phyloP scores from a whole-genome alignment of 2,113 vertebrate species.

The Dicaeum eximium region DNA sequence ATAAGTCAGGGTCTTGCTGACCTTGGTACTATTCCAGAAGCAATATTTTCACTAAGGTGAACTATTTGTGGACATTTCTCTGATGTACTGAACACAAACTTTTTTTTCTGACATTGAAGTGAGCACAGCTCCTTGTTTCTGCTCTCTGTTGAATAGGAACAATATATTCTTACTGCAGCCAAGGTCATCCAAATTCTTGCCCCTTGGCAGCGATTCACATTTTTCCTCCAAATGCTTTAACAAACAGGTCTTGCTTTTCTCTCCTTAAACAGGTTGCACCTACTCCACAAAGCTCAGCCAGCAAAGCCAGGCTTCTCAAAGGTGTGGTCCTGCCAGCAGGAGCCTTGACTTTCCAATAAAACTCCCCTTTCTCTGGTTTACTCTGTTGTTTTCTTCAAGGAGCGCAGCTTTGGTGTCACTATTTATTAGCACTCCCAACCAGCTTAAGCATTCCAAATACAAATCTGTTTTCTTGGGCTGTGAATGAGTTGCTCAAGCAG shows the following conservation, averaged over 20 bases:
- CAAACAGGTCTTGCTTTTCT: background rate
- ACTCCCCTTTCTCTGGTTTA: background rate
- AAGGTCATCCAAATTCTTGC: conserved; percentile 17
- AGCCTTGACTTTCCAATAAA: background rate
- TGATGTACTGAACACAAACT: conserved; percentile 29
- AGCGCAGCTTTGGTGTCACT: background rate
- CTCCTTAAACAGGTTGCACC: background rate
- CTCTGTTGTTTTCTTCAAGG: background rate
- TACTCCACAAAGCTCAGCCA: background rate
- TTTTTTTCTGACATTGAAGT: conserved; percentile 6
- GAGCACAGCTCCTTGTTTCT: conserved; percentile 27
- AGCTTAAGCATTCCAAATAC: background rate
- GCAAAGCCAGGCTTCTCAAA: background rate
- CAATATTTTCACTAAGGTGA: conserved; percentile 68
- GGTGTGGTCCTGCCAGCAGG: background rate
- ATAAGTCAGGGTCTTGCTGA: conserved; percentile 68
- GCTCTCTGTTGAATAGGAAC: conserved; percentile 37
- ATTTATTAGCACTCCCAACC: background rate
- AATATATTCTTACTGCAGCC: conserved; percentile 10
- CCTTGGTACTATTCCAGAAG: conserved; percentile 68
- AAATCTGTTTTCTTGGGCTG: background rate
- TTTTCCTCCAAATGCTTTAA: background rate
- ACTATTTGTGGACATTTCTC: conserved; percentile 64
- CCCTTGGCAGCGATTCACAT: background rate
- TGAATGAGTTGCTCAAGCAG: background rate